phyloP scores from a whole-genome alignment of 2,797 vertebrate species.

The Enteromius fasciolatus region DNA sequence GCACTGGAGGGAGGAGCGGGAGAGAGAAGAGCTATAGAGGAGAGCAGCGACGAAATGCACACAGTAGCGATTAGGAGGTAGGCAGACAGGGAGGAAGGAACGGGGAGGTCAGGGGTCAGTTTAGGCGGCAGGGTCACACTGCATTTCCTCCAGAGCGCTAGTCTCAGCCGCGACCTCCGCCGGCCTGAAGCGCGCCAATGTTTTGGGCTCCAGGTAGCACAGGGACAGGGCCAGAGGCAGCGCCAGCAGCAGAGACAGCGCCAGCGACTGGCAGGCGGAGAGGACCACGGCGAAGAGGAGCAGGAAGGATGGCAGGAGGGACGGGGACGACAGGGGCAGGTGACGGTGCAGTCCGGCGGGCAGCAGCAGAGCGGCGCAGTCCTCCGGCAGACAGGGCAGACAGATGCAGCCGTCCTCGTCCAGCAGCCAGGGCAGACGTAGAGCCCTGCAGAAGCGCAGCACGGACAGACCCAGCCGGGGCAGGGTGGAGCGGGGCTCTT shows the following conservation, averaged over 20 bases:
- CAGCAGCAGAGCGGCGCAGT: constrained; percentile 71
- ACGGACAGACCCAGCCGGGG: constrained; percentile 70
- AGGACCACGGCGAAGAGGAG: constrained; percentile 88
- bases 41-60: constrained; percentile 40
- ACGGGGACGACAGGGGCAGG: constrained; percentile 84
- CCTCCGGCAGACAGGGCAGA: constrained; percentile 75
- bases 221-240: constrained; percentile 91
- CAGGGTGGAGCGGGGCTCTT: constrained; percentile 72
- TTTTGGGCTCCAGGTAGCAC: constrained; percentile 89
- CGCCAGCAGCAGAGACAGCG: constrained; percentile 86
- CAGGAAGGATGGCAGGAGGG: constrained; percentile 88
- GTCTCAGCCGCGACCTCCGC: constrained; percentile 39
- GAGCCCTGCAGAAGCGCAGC: constrained; percentile 70
- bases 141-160: constrained; percentile 73
- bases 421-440: constrained; percentile 67
- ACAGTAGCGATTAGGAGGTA: constrained; percentile 55
- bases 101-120: constrained; percentile 14
- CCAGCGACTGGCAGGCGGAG: constrained; percentile 89
- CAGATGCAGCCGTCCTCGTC: constrained; percentile 9
- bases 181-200: constrained; percentile 69
- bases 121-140: constrained; percentile 82
- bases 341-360: constrained; percentile 77
- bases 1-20: constrained; percentile 25
- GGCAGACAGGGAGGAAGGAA: constrained; percentile 15
- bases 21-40: constrained; percentile 52